Conservation (phyloP, 2,797 vertebrate genomes). For the Nyctalus aviator region DNA sequence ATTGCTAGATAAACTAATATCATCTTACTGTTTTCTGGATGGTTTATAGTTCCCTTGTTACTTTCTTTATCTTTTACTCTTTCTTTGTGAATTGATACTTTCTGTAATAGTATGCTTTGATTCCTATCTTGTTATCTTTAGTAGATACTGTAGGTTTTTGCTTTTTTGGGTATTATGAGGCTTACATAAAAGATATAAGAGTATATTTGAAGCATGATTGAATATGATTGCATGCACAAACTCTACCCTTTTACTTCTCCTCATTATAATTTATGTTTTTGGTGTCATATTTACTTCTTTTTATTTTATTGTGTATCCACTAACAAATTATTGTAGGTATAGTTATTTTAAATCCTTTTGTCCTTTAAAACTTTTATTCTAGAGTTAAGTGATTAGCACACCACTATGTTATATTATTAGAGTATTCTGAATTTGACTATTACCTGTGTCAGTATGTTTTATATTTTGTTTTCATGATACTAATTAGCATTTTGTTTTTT, state of each 20-base stretch:
- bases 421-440: neutral
- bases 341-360: slow-evolving; percentile 9
- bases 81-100: neutral
- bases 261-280: neutral
- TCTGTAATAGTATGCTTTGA: neutral
- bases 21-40: neutral
- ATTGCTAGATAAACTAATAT: neutral
- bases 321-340: neutral
- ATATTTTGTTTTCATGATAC: neutral
- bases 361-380: neutral
- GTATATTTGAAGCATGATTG: neutral
- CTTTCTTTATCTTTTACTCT: neutral
- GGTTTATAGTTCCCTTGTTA: neutral
- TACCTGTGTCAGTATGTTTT: neutral
- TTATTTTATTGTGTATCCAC: neutral
- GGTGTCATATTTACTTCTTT: neutral
- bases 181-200: neutral
- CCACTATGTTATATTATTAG: neutral
- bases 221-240: neutral
- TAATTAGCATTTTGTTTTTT: neutral
- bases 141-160: neutral
- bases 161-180: neutral
- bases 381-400: neutral
- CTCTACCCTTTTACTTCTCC: neutral
- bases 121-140: neutral